Percentiles rank a stretch among this genome's conserved stretches.
phyloP scores from a whole-genome alignment of 2,113 vertebrate genomes.

The Dendropsophus ebraccatus region DNA sequence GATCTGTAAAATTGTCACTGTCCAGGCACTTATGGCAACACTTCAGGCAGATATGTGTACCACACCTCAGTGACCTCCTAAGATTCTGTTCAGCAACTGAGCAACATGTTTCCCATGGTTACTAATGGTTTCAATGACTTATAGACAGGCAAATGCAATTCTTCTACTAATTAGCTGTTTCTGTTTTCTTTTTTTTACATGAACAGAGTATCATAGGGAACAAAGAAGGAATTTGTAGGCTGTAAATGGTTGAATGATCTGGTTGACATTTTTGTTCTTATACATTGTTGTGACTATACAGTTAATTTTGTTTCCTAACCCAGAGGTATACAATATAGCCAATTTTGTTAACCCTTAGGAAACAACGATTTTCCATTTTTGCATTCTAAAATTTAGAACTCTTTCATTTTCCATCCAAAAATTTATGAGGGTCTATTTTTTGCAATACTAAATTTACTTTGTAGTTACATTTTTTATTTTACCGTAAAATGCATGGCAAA shows the following conservation, averaged over 20 bases:
- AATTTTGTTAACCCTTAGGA: too few species aligned
- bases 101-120: conserved; percentile 72
- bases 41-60: conserved; percentile 47
- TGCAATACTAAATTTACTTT: too few species aligned
- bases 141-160: conserved; percentile 5
- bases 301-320: too few species aligned
- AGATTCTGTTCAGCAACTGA: conserved; percentile 63
- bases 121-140: conserved; percentile 60
- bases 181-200: too few species aligned
- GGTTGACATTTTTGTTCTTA: conserved; percentile 1
- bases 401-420: too few species aligned
- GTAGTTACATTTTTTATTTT: too few species aligned
- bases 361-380: too few species aligned
- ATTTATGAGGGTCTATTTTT: too few species aligned
- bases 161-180: conserved; percentile 34
- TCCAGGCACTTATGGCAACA: conserved; percentile 54
- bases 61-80: conserved; percentile 63
- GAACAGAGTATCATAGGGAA: conserved; percentile 8
- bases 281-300: not conserved
- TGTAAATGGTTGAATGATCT: not conserved
- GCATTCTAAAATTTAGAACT: too few species aligned
- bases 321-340: too few species aligned
- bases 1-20: conserved; percentile 20
- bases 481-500: too few species aligned
- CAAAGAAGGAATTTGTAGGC: conserved; percentile 1